Base-by-base conservation (phyloP, 2,888 invertebrate genomes). In the Agriotes lineatus region DNA sequence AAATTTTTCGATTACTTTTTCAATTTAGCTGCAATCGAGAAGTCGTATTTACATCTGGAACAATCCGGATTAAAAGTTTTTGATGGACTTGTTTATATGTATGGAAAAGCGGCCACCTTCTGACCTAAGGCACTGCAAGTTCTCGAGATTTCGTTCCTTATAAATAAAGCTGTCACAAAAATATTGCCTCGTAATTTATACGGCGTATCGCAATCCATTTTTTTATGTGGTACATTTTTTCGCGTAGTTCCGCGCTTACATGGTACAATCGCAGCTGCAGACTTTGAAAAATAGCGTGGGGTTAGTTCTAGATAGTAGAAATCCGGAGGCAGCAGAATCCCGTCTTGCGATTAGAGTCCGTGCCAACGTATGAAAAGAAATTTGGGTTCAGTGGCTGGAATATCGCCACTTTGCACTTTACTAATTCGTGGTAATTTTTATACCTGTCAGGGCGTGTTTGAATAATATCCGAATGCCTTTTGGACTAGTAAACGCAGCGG, bases 1-100 rank as follows among this genome's bases (percentile, higher is more conserved):
- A 37, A 30, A 60, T 56, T 67, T 61, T 61, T 42, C 61, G 48
- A 67, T 61, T 56, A 61, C 52, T 20, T 64, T 59, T 64, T 59
- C 58, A 60, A 66, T 64, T 64, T 67, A 48, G 37, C 37, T 52
- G 61, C 42, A 35, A 63, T 52, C 42, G 61, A 25, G 45, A 65
- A 69, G 48, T 66, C 62, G 56, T 65, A 65, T 69, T 69, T 69
- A 58, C 54, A 57, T 65, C 60, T 63, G 56, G 59, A 69, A 58
- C 57, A 61, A 52, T 68, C 44, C 61, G 65, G 50, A 61, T 69
- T 66, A 69, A 69, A 69, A 69, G 56, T 69, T 69, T 69, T 65
- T 69, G 69, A 69, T 69, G 69, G 61, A 69, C 63, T 63, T 68
- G 68, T 68, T 68, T 68, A 68, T 68, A 68, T 68, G 68, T 68